Percentiles rank a stretch among this genome's conserved stretches.
phyloP scores from a whole-genome alignment of 2,113 vertebrate genomes.

The Oplegnathus fasciatus region DNA sequence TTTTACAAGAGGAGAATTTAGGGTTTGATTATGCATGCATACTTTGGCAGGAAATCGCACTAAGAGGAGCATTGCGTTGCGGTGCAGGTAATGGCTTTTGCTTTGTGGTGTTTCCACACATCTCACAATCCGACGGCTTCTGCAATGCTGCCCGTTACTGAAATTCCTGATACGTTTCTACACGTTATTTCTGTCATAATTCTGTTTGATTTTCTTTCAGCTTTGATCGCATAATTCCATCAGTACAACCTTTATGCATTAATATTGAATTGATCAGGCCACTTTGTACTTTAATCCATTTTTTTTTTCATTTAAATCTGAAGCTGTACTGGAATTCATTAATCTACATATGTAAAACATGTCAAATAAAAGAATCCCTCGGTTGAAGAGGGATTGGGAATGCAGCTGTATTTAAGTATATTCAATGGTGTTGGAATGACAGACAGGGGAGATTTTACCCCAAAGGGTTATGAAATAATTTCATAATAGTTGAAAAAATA shows the following conservation, averaged over 20 bases:
- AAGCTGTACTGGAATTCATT: slow-evolving; percentile 73
- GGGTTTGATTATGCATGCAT: slow-evolving; percentile 61
- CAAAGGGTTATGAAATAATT: slow-evolving; percentile 55
- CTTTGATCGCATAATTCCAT: slow-evolving; percentile 41
- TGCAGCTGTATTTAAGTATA: slow-evolving; percentile 62
- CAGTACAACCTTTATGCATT: slow-evolving; percentile 18
- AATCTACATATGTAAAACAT: slow-evolving; percentile 57
- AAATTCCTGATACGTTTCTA: slow-evolving; percentile 42
- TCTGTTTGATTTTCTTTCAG: slow-evolving; percentile 31
- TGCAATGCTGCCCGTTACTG: slow-evolving; percentile 71
- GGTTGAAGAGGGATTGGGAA: slow-evolving; percentile 19
- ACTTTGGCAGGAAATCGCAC: slow-evolving; percentile 79
- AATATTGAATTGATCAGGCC: slow-evolving; percentile 12
- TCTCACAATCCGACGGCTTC: slow-evolving; percentile 81
- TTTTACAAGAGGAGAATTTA: slow-evolving; percentile 46
- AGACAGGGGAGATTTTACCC: slow-evolving; percentile 41
- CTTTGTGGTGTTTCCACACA: slow-evolving; percentile 63
- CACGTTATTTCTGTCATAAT: background rate
- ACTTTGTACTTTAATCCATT: slow-evolving; percentile 26
- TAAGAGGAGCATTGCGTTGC: slow-evolving; percentile 72
- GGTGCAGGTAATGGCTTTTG: slow-evolving; percentile 84
- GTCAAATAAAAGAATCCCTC: slow-evolving; percentile 56
- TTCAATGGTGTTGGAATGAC: slow-evolving; percentile 53
- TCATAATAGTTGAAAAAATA: slow-evolving; percentile 54
- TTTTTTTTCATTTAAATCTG: slow-evolving; percentile 69